Percentiles rank a stretch among this genome's conserved stretches.
phyloP scores from a whole-genome alignment of 2,888 invertebrate genomes.

The Andrena camellia region DNA sequence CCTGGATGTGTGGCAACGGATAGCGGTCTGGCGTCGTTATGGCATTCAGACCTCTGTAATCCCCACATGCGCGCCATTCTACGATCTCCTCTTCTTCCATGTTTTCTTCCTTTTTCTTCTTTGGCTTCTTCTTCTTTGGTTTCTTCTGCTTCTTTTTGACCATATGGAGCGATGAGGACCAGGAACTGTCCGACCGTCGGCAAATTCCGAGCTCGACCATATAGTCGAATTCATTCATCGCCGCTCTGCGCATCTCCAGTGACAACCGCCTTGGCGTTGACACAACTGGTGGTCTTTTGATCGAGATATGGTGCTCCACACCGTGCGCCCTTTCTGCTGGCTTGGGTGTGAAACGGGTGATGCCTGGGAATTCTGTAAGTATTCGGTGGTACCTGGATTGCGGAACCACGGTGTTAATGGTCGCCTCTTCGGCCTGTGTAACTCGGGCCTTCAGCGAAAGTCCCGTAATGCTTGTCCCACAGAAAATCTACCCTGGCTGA shows the following conservation, averaged over 20 bases:
- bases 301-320: not conserved
- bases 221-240: not conserved
- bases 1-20: too few species aligned
- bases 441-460: not conserved
- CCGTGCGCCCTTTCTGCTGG: not conserved
- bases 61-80: too few species aligned
- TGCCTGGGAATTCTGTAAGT: not conserved
- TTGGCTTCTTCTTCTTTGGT: too few species aligned
- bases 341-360: not conserved
- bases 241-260: not conserved
- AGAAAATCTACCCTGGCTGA: too few species aligned
- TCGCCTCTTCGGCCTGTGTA: not conserved
- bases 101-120: too few species aligned
- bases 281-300: not conserved
- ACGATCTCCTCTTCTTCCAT: too few species aligned
- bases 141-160: constrained; percentile 16
- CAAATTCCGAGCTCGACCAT: not conserved
- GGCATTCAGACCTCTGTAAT: too few species aligned
- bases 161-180: constrained; percentile 37
- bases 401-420: not conserved
- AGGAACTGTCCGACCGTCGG: constrained; percentile 32
- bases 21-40: too few species aligned
- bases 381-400: not conserved
- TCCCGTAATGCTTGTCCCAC: not conserved
- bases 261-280: not conserved